Evolutionary conservation across 1,140 invertebrate species (phyloP).

Genomic region (Schmidtea mediterranea): DNA sequence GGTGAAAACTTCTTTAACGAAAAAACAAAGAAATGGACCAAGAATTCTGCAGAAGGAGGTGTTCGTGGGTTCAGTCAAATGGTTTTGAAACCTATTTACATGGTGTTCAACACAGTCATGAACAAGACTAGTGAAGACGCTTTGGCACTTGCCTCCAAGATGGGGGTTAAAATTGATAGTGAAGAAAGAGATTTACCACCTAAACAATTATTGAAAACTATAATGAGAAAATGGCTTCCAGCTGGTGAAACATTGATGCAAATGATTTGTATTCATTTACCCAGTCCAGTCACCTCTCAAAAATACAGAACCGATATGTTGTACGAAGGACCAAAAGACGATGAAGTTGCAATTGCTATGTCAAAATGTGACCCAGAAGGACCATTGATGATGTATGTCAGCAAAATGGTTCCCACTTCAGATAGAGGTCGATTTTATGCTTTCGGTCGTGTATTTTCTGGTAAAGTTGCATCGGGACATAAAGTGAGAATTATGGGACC

Average conservation of each 20-base stretch:
- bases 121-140: slow-evolving; percentile 88
- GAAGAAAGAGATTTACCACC: slow-evolving; percentile 79
- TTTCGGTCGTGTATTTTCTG: slow-evolving; percentile 96
- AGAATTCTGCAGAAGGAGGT: slow-evolving; percentile 36
- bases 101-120: slow-evolving; percentile 90
- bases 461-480: slow-evolving; percentile 60
- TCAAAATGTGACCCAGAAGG: slow-evolving; percentile 76
- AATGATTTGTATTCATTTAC: slow-evolving; percentile 98
- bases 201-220: slow-evolving; percentile 30
- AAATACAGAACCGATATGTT: slow-evolving; percentile 97
- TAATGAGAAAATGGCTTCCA: slow-evolving; percentile 94
- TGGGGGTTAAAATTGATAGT: slow-evolving; percentile 54
- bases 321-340: slow-evolving; percentile 61
- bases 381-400: slow-evolving; percentile 98
- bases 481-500: slow-evolving; percentile 57
- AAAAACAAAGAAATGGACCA: slow-evolving; percentile 35
- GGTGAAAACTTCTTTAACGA: slow-evolving; percentile 63
- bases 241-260: slow-evolving; percentile 95
- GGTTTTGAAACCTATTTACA: slow-evolving; percentile 91
- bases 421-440: slow-evolving; percentile 99
- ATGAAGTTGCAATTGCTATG: slow-evolving; percentile 59
- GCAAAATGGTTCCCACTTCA: slow-evolving; percentile 97
- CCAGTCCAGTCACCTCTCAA: slow-evolving; percentile 90
- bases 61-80: slow-evolving; percentile 94
- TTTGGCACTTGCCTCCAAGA: slow-evolving; percentile 35